Percentiles rank a stretch among this genome's conserved stretches.
phyloP scores from a whole-genome alignment of 2,113 vertebrate species.

The Casuarius casuarius region DNA sequence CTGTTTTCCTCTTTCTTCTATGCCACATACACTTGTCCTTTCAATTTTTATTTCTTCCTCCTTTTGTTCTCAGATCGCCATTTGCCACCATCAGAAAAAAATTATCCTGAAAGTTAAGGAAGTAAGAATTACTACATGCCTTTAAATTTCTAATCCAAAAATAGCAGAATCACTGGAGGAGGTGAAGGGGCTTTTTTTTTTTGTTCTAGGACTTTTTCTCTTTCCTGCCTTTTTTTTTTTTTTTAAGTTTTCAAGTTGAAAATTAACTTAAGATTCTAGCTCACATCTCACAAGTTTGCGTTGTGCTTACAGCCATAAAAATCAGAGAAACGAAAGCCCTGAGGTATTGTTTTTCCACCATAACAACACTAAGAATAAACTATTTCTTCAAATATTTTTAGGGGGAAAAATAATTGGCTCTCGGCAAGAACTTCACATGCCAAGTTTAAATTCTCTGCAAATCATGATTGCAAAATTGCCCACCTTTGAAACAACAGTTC shows the following conservation, averaged over 20 bases:
- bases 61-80: not conserved
- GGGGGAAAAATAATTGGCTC: not conserved
- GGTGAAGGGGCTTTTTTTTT: not conserved
- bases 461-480: not conserved
- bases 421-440: not conserved
- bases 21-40: not conserved
- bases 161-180: not conserved
- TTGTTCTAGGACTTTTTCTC: not conserved
- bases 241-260: not conserved
- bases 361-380: conserved; percentile 1
- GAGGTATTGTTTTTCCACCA: not conserved
- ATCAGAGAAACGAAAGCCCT: not conserved
- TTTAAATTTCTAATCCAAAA: not conserved
- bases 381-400: not conserved
- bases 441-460: not conserved
- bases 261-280: not conserved
- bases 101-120: not conserved
- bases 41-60: not conserved
- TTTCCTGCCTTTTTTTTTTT: not conserved
- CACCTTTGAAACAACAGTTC: not conserved
- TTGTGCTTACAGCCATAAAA: not conserved
- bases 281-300: not conserved
- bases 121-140: not conserved
- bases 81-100: not conserved
- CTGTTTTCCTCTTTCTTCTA: not conserved